Percentiles rank a stretch among this genome's conserved stretches.
These are phyloP conservation scores for Pelodytes ibericus DNA, from an alignment of 2,797 vertebrate species.

Conservation along the genomic window DNA sequence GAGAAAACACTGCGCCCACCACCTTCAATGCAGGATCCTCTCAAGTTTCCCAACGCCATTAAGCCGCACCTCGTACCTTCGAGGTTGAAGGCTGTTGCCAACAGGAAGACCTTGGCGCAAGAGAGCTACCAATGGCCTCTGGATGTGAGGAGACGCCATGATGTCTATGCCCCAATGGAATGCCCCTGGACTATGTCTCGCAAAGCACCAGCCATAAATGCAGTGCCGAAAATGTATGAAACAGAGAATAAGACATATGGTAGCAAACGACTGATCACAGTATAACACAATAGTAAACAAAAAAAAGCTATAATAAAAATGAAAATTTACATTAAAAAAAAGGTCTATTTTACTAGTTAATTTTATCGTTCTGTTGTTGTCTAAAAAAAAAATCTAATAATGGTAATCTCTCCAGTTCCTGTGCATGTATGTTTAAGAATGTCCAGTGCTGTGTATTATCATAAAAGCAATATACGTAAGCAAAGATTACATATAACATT, in stretches of 20 bases:
- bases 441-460: too few species aligned
- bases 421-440: too few species aligned
- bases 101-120: constrained; percentile 48
- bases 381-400: too few species aligned
- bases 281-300: not conserved
- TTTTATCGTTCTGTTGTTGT: too few species aligned
- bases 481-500: too few species aligned
- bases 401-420: too few species aligned
- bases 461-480: too few species aligned
- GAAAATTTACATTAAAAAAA: too few species aligned
- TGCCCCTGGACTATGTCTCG: constrained; percentile 55
- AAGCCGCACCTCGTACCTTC: constrained; percentile 17
- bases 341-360: too few species aligned
- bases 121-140: constrained; percentile 56
- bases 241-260: constrained; percentile 60
- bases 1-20: constrained; percentile 7
- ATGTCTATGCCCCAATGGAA: constrained; percentile 52
- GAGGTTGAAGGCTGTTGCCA: rapidly evolving
- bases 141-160: constrained; percentile 46
- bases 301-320: too few species aligned
- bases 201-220: constrained; percentile 52
- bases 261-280: constrained; percentile 4
- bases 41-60: not conserved
- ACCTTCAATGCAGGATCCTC: constrained; percentile 34
- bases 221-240: constrained; percentile 59